Evolutionary conservation across 2,888 invertebrate species (phyloP), one percentile per base, ranked within the genome.

Genomic region (Bhutanitis thaidina): DNA sequence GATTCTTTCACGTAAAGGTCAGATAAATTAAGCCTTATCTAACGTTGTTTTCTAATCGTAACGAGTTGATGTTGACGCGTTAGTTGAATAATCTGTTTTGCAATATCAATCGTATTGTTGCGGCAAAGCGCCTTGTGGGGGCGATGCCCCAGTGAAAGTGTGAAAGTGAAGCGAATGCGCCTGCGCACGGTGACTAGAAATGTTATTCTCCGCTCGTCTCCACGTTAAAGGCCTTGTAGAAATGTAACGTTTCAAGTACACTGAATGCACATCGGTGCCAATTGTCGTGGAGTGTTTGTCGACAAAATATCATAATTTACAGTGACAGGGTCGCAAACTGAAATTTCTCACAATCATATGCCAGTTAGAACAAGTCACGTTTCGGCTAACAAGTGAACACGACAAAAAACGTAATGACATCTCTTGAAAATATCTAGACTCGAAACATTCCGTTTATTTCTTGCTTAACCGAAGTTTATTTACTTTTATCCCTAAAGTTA

Each of bases 141-240:
- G 75, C 87, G 88, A 79, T 83, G 86, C 72, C 83, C 84, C 71
- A 88, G 89, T 86, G 88, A 89, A 89, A 88, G 88, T 88, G 88
- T 84, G 88, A 89, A 89, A 89, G 88, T 88, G 88, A 88, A 76
- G 77, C 84, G 80, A 86, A 83, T 80, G 84, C 77, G 76, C 82
- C 67, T 58, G 67, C 65, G 62, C 65, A 64, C 64, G 59, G 58
- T 59, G 43, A 48, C 58, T 60, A 61, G 58, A 52, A 56, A 52
- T 46, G 56, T 48, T 55, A 58, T 59, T 37, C 27, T 27, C 7
- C 48, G 48, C 40, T 32, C 39, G 48, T 69, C 62, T 58, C 13
- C 35, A 45, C 46, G 46, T 34, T 35, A 50, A 45, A 35, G 34
- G 43, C 48, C 44, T 40, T 37, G 12, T 12, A 34, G 16, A 35